Percentiles rank a stretch among this genome's conserved stretches.
phyloP scores from a whole-genome alignment of 1,140 invertebrate species.

The Scaptomyza hsui region DNA sequence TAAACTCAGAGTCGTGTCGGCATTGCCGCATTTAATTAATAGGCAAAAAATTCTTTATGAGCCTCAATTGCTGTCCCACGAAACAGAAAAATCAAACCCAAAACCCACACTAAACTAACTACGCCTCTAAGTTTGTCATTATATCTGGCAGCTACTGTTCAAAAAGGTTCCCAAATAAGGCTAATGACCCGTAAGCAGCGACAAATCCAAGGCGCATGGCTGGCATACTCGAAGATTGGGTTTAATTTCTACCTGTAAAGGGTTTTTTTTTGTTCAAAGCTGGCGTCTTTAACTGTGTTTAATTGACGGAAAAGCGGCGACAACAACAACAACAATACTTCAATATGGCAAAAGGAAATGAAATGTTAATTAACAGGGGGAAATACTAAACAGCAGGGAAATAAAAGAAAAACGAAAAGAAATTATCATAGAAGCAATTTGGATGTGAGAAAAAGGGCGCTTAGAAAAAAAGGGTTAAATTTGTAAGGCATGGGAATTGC shows the following conservation, averaged over 20 bases:
- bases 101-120: not conserved
- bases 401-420: conserved; percentile 30
- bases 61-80: conserved; percentile 24
- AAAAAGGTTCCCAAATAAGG: conserved; percentile 14
- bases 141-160: conserved; percentile 46
- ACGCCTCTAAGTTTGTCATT: conserved; percentile 17
- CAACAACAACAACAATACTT: conserved; percentile 21
- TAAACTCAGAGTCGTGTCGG: not conserved
- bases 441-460: conserved; percentile 21
- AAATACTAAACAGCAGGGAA: conserved; percentile 22
- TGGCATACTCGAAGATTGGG: conserved; percentile 40
- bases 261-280: not conserved
- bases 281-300: conserved; percentile 20
- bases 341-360: conserved; percentile 30
- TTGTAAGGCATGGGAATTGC: not conserved
- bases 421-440: conserved; percentile 15
- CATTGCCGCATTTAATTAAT: conserved; percentile 52
- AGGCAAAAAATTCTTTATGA: conserved; percentile 45
- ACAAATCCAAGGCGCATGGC: conserved; percentile 49
- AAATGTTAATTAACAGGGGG: conserved; percentile 62
- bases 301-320: conserved; percentile 50
- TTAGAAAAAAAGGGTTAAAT: not conserved
- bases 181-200: conserved; percentile 56
- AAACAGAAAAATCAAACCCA: not conserved
- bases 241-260: conserved; percentile 10